phyloP scores from a whole-genome alignment of 2,888 invertebrate genomes.

The Cyrtodaria siliqua region DNA sequence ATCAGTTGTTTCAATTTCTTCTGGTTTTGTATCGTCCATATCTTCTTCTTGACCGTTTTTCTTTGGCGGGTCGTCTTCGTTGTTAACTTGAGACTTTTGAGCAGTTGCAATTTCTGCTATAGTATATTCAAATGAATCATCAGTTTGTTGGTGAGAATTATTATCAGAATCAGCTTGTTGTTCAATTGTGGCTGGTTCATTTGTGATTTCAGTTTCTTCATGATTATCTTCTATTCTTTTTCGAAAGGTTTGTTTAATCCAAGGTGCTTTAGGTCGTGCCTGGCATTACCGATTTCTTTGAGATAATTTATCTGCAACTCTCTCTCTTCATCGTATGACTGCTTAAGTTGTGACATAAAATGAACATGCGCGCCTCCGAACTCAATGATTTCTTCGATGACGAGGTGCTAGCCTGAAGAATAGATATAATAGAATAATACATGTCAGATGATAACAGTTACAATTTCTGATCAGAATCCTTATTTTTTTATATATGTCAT shows the following conservation, averaged over 20 bases:
- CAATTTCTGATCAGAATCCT: no score
- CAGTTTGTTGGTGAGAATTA: neutral
- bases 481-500: no score
- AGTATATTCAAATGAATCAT: no score
- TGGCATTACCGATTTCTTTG: conserved; percentile 22
- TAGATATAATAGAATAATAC: no score
- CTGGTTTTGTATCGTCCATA: neutral
- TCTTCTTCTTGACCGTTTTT: neutral
- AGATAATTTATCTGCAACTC: conserved; percentile 13
- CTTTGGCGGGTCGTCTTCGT: neutral
- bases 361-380: conserved; percentile 12
- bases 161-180: neutral
- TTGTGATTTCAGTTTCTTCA: neutral
- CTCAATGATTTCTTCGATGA: conserved; percentile 1
- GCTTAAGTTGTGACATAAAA: neutral
- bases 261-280: conserved; percentile 12
- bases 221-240: neutral
- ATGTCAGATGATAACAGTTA: no score
- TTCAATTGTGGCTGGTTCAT: neutral
- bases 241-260: no score
- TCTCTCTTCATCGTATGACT: conserved; percentile 28
- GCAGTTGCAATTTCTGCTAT: no score
- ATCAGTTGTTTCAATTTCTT: neutral
- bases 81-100: no score
- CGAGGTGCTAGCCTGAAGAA: conserved; percentile 4